Conservation (phyloP, 2,797 vertebrate species). For the Cyprinella venusta region DNA sequence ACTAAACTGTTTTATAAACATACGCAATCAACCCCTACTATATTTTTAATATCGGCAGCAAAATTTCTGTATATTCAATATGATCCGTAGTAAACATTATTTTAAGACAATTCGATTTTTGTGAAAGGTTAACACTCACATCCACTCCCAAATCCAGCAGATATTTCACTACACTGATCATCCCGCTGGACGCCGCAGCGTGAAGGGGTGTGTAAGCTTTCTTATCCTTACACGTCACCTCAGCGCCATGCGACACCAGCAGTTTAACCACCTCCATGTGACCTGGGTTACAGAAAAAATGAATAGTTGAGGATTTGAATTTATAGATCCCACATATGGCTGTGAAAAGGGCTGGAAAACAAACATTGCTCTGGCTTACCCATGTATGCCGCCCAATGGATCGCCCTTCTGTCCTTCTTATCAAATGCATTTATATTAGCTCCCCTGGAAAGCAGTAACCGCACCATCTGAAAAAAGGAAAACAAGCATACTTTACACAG, state of each 20-base stretch:
- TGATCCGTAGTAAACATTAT: background rate
- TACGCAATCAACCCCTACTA: background rate
- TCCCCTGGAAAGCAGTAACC: slow-evolving; percentile 92
- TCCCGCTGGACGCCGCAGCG: slow-evolving; percentile 94
- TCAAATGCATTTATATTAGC: slow-evolving; percentile 99
- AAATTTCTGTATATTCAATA: background rate
- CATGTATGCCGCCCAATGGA: slow-evolving; percentile 99
- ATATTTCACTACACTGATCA: slow-evolving; percentile 96
- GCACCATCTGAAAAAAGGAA: slow-evolving; percentile 87
- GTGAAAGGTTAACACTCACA: slow-evolving; percentile 77
- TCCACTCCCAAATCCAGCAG: slow-evolving; percentile 95
- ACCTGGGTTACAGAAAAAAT: slow-evolving; percentile 71
- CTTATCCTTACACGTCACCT: slow-evolving; percentile 97
- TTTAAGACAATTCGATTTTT: background rate
- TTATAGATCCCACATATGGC: background rate
- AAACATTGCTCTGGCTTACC: slow-evolving; percentile 78
- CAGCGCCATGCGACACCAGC: slow-evolving; percentile 91
- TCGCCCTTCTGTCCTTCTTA: slow-evolving; percentile 96
- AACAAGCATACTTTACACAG: background rate
- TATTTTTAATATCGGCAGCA: background rate
- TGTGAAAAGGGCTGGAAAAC: background rate
- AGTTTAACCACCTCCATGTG: slow-evolving; percentile 97
- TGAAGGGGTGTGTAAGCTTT: slow-evolving; percentile 96
- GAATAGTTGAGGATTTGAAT: background rate
- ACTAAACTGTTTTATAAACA: background rate